Conservation (phyloP, 2,113 vertebrate species). For the Hippopotamus amphibius region DNA sequence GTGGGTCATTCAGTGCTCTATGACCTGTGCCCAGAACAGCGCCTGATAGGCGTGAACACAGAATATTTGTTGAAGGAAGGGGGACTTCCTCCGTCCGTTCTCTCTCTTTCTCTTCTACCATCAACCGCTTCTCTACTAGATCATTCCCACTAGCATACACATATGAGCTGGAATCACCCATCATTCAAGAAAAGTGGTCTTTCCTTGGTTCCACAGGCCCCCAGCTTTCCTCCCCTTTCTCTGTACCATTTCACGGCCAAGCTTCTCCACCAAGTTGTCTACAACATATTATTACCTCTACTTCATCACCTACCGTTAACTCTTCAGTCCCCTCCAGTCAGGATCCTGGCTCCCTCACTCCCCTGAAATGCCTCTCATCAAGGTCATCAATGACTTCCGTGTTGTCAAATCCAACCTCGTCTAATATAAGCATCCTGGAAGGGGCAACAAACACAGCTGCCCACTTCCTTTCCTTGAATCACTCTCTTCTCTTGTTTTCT, state of each 20-base stretch:
- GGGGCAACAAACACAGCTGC: neutral
- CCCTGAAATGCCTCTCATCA: neutral
- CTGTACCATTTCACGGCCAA: neutral
- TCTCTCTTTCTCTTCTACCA: neutral
- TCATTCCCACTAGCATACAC: neutral
- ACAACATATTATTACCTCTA: fast-evolving
- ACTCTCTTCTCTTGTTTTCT: neutral
- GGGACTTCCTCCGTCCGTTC: neutral
- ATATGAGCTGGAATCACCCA: too few relatives aligned
- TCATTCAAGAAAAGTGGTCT: neutral
- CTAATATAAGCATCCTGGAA: neutral
- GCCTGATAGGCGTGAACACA: fast-evolving
- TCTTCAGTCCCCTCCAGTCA: neutral
- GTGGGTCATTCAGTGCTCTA: neutral
- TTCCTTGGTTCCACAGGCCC: neutral
- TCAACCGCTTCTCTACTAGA: neutral
- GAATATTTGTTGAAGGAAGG: too few relatives aligned
- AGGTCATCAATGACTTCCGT: neutral
- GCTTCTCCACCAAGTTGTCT: neutral
- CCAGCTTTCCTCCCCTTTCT: neutral
- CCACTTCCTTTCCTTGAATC: neutral
- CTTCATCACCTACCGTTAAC: neutral
- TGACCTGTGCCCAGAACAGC: fast-evolving
- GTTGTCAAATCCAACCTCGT: neutral
- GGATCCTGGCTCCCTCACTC: neutral